Conservation (phyloP, 2,888 invertebrate genomes). For the Drosophila limbata region DNA sequence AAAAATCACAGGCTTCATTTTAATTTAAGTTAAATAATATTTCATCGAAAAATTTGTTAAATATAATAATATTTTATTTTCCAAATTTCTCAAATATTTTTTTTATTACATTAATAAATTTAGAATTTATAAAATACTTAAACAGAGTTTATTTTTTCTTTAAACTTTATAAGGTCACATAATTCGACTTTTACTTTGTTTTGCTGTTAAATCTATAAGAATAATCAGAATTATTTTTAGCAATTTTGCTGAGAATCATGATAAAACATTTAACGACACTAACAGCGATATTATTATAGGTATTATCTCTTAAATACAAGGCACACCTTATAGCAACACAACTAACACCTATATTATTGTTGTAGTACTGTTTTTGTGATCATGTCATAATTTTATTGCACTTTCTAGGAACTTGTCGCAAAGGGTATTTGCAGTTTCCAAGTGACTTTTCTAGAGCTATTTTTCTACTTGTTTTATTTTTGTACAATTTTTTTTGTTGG, state of each 20-base stretch:
- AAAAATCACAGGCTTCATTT: no score
- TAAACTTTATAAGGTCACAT: no score
- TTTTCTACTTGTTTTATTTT: conserved; percentile 22
- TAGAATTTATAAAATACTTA: no score
- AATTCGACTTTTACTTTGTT: background rate
- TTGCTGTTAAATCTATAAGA: background rate
- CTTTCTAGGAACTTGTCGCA: background rate
- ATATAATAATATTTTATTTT: no score
- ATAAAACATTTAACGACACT: no score
- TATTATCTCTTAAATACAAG: background rate
- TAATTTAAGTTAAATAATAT: no score
- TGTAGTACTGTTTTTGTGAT: background rate
- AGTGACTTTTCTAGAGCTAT: conserved; percentile 4
- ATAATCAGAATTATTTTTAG: background rate
- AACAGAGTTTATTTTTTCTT: no score
- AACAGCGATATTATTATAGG: background rate
- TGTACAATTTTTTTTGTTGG: conserved; percentile 23
- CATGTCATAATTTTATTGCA: background rate
- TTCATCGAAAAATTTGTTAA: no score
- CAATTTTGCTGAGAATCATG: no score
- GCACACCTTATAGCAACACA: background rate
- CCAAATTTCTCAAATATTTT: no score
- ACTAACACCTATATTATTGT: background rate
- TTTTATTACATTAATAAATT: no score
- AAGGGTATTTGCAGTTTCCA: conserved; percentile 40